Evolutionary conservation across 2,888 invertebrate species (phyloP).

Genomic region (Netelia virgata): DNA sequence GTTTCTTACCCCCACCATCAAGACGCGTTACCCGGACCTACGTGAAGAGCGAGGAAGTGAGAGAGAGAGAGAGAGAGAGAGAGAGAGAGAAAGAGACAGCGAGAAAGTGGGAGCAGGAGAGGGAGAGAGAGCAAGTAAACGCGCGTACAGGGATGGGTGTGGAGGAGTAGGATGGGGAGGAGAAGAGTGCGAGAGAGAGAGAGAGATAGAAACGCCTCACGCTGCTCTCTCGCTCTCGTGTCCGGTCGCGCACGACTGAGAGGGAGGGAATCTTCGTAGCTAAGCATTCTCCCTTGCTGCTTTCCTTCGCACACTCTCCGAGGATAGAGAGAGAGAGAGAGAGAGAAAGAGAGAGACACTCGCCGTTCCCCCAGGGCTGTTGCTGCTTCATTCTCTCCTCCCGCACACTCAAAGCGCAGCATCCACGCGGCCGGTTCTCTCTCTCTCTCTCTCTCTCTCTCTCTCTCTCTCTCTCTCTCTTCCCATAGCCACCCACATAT

Average conservation of each 20-base stretch:
- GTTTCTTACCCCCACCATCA: constrained; percentile 84
- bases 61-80: constrained; percentile 8
- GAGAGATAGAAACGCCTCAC: constrained; percentile 2
- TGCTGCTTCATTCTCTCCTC: constrained; percentile 67
- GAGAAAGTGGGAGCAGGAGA: too few species aligned
- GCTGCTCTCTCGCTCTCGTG: constrained; percentile 67
- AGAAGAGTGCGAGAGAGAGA: constrained; percentile 15
- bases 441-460: constrained; percentile 42
- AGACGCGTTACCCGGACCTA: constrained; percentile 56
- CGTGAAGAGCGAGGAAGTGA: constrained; percentile 10
- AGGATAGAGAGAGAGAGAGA: not conserved
- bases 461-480: constrained; percentile 39
- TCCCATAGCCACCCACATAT: constrained; percentile 47
- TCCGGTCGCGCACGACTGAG: constrained; percentile 63
- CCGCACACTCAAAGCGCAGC: constrained; percentile 47
- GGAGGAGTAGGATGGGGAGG: too few species aligned
- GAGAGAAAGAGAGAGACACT: not conserved
- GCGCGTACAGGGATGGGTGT: too few species aligned
- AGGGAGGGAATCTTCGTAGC: constrained; percentile 44
- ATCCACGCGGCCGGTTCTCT: constrained; percentile 50
- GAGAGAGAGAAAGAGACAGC: not conserved
- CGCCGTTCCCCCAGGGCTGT: constrained; percentile 61
- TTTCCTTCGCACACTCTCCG: constrained; percentile 43
- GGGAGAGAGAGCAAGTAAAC: constrained; percentile 12
- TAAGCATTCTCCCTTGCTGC: constrained; percentile 49